Evolutionary conservation across 2,888 invertebrate genomes (phyloP), one percentile per base, ranked within the genome.

Genomic region (Argyresthia albistria): DNA sequence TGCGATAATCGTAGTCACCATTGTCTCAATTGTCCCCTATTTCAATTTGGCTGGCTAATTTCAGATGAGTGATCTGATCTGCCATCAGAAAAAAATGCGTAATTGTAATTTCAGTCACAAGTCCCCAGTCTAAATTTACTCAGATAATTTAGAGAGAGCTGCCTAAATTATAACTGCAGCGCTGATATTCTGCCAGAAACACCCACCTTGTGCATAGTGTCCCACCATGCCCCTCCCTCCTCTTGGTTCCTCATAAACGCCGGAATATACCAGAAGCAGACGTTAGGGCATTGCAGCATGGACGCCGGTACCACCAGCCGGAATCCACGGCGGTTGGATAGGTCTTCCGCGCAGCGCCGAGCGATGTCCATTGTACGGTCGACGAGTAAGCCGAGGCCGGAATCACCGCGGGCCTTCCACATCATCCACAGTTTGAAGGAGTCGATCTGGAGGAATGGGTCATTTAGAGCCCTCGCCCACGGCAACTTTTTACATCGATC

Each of bases 361-460:
- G 92, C 90, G 52, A 88, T 81, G 1, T 87, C 78, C 80, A 95
- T 91, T 0, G 92, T 90, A 50, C 88, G 88, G 59, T 95, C 93
- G 0, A 94, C 88, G 0, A 92, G 80, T 0, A 67, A 60, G 48
- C 81, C 80, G 1, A 94, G 83, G 0, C 91, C 92, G 0, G 66
- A 65, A 49, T 91, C 90, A 0, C 95, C 95, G 0, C 94, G 88
- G 0, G 95, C 94, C 69, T 95, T 94, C 92, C 97, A 95, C 93
- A 96, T 95, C 58, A 96, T 76, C 97, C 97, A 98, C 7, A 97
- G 88, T 76, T 98, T 98, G 69, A 97, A 93, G 1, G 95, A 93
- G 72, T 98, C 97, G 52, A 95, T 90, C 90, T 91, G 65, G 35
- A 61, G n/a, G 4, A 36, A 37, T 6, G n/a, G n/a, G n/a, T n/a